Percentiles rank a stretch among this genome's conserved stretches.
phyloP scores from a whole-genome alignment of 2,888 invertebrate genomes.

The Chaetogeoica ovagalla region DNA sequence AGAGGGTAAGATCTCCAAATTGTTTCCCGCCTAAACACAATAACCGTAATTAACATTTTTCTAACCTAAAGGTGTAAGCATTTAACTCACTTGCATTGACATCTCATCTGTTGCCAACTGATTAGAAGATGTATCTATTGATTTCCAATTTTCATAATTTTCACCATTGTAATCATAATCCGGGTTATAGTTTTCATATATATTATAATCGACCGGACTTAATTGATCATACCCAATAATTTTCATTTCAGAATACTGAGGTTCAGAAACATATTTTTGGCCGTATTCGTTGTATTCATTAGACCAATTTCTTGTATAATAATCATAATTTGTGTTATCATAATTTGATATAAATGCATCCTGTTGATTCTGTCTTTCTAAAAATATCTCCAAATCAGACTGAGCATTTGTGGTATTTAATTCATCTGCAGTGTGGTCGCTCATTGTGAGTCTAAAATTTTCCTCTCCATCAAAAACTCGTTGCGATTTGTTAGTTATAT shows the following conservation, averaged over 20 bases:
- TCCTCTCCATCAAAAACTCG: not conserved
- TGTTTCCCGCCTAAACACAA: not conserved
- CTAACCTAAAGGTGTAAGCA: not conserved
- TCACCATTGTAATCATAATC: not conserved
- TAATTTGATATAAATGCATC: constrained; percentile 10
- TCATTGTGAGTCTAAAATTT: not conserved
- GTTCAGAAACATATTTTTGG: not conserved
- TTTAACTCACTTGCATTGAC: constrained; percentile 8
- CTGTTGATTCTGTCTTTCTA: not conserved
- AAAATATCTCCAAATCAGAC: not conserved
- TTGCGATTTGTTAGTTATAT: not conserved
- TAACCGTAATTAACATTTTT: not conserved
- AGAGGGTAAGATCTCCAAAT: not conserved
- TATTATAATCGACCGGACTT: constrained; percentile 31
- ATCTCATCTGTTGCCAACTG: not conserved
- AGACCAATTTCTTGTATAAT: constrained; percentile 3
- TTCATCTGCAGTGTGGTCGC: not conserved
- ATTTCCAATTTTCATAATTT: constrained; percentile 8
- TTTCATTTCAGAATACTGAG: constrained; percentile 31
- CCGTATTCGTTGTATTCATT: constrained; percentile 4
- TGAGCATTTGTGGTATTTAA: not conserved
- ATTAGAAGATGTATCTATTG: not conserved
- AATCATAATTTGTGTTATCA: not conserved
- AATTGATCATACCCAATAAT: not conserved
- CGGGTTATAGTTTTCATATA: constrained; percentile 49